These are phyloP conservation scores for Brachypodius melanocephalos DNA, from an alignment of 2,113 vertebrate genomes.

Conservation along the genomic window DNA sequence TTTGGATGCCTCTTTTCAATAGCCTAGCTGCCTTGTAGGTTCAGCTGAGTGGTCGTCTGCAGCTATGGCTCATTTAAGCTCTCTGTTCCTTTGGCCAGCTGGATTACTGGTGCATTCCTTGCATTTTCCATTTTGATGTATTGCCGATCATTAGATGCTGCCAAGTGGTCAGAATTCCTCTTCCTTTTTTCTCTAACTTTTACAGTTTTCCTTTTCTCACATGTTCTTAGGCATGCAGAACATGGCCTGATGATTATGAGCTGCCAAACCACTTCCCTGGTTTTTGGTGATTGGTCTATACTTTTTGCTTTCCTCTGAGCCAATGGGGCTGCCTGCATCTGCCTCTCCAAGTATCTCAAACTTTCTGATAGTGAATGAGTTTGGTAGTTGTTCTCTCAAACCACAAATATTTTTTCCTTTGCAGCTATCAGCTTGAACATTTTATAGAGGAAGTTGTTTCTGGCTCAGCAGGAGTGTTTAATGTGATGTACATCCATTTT, in stretches of 20 bases:
- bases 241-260: neutral
- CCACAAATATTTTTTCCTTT: neutral
- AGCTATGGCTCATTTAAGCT: neutral
- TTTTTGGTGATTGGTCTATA: neutral
- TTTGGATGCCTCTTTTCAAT: neutral
- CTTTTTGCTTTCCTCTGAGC: neutral
- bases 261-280: neutral
- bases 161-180: neutral
- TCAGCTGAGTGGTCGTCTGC: neutral
- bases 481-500: neutral
- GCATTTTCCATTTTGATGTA: neutral
- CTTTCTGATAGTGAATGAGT: neutral
- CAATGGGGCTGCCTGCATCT: neutral
- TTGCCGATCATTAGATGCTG: neutral
- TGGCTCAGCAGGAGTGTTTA: neutral
- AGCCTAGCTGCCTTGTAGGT: neutral
- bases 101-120: neutral
- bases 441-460: neutral
- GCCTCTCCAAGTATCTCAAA: neutral
- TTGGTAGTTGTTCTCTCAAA: neutral
- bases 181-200: neutral
- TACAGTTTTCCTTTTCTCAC: neutral
- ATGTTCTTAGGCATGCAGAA: neutral
- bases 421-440: neutral
- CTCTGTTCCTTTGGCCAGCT: neutral